These are phyloP conservation scores for Pelecanus crispus DNA, from an alignment of 2,113 vertebrate species.

Conservation along the genomic window DNA sequence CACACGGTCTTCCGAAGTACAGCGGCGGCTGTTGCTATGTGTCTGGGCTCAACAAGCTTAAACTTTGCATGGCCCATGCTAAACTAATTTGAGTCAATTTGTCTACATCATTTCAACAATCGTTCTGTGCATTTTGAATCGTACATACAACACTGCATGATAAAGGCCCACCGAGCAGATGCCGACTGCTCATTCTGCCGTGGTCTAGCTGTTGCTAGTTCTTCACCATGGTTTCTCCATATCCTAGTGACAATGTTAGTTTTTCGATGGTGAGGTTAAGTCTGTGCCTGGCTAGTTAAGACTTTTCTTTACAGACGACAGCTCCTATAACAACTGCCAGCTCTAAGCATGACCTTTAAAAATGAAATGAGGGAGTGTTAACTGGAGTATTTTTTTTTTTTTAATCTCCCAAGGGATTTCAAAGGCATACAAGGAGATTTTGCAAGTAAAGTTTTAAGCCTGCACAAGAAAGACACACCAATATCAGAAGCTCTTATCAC, in stretches of 20 bases:
- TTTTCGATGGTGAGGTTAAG: conserved; percentile 73
- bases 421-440: conserved; percentile 47
- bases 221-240: conserved; percentile 84
- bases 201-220: conserved; percentile 67
- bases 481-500: conserved; percentile 15
- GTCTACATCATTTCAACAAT: conserved; percentile 82
- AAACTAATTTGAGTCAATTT: conserved; percentile 87
- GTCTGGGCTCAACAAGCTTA: conserved; percentile 69
- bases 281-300: conserved; percentile 67
- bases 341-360: conserved; percentile 62
- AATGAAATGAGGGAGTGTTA: conserved; percentile 60
- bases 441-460: conserved; percentile 37
- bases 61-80: conserved; percentile 78
- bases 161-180: conserved; percentile 76
- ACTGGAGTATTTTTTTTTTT: conserved; percentile 9
- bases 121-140: conserved; percentile 65
- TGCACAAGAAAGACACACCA: not conserved
- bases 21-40: conserved; percentile 72
- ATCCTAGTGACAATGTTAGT: conserved; percentile 84
- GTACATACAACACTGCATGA: conserved; percentile 67
- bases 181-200: conserved; percentile 70
- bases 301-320: conserved; percentile 70
- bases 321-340: conserved; percentile 68
- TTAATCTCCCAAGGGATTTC: conserved; percentile 25
- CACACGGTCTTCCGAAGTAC: not conserved